phyloP scores from a whole-genome alignment of 2,113 vertebrate species.

The Isurus oxyrinchus region DNA sequence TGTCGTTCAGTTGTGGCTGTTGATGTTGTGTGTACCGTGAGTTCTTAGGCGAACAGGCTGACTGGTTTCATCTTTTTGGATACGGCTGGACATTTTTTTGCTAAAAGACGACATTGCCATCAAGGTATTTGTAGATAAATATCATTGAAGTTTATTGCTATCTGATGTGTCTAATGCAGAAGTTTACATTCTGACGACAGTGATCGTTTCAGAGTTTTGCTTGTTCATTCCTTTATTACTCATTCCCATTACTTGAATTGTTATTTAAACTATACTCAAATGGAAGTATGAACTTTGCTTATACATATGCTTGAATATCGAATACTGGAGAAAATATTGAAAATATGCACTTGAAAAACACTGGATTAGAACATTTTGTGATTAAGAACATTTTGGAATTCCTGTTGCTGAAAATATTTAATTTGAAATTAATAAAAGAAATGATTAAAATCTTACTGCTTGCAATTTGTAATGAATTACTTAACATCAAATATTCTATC shows the following conservation, averaged over 20 bases:
- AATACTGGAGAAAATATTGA: conserved; percentile 74
- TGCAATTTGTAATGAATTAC: conserved; percentile 24
- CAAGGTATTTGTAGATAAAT: conserved; percentile 41
- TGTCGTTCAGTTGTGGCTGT: conserved; percentile 95
- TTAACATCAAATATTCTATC: neutral
- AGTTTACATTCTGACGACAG: conserved; percentile 97
- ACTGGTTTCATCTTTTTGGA: conserved; percentile 66
- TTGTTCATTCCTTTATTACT: conserved; percentile 82
- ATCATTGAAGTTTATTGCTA: conserved; percentile 74
- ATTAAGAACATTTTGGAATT: conserved; percentile 74
- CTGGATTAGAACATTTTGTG: conserved; percentile 99
- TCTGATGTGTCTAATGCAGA: conserved; percentile 74
- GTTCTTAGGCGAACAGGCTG: conserved; percentile 58
- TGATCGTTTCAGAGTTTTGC: conserved; percentile 21
- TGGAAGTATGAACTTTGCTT: conserved; percentile 78
- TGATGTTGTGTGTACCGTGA: conserved; percentile 93
- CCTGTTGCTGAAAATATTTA: conserved; percentile 98
- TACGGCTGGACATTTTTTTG: conserved; percentile 68
- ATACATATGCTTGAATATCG: conserved; percentile 86
- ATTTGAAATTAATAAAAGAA: conserved; percentile 95
- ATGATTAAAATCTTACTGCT: conserved; percentile 48
- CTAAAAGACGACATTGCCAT: conserved; percentile 65
- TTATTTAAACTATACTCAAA: conserved; percentile 96
- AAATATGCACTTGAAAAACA: conserved; percentile 99
- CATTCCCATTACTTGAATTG: conserved; percentile 99